These are phyloP conservation scores for Stichopus chloronotus DNA, from an alignment of 35 echinoderm and acorn worm species.

Conservation along the genomic window DNA sequence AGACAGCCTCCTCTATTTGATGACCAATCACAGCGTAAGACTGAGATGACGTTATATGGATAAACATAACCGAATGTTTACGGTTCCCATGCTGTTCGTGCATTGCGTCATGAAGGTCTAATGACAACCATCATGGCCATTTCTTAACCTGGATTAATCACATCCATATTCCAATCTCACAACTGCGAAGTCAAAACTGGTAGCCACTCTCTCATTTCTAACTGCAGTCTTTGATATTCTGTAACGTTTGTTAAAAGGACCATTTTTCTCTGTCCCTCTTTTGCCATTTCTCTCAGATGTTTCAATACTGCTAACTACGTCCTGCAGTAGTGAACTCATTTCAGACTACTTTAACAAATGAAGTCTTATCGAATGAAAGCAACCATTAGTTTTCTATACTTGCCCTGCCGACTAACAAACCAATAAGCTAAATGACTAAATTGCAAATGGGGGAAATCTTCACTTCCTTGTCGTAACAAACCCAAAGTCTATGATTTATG, in stretches of 20 bases:
- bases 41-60: no score
- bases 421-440: slow-evolving; percentile 3
- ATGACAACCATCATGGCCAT: no score
- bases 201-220: neutral
- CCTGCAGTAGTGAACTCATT: neutral
- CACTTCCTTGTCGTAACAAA: slow-evolving; percentile 13
- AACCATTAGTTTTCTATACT: slow-evolving; percentile 15
- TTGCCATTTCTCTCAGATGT: neutral
- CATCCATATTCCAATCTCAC: neutral
- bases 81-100: no score
- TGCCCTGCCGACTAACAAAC: neutral
- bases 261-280: slow-evolving; percentile 7
- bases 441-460: neutral
- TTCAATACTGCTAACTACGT: neutral
- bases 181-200: neutral
- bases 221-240: neutral
- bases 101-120: no score
- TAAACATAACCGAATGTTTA: no score
- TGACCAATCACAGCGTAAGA: no score
- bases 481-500: neutral
- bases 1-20: no score
- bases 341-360: neutral
- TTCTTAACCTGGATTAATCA: no score
- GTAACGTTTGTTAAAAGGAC: neutral
- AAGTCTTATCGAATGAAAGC: slow-evolving; percentile 10